These are phyloP conservation scores for Laspeyria flexula DNA, from an alignment of 2,888 invertebrate species.

Conservation along the genomic window DNA sequence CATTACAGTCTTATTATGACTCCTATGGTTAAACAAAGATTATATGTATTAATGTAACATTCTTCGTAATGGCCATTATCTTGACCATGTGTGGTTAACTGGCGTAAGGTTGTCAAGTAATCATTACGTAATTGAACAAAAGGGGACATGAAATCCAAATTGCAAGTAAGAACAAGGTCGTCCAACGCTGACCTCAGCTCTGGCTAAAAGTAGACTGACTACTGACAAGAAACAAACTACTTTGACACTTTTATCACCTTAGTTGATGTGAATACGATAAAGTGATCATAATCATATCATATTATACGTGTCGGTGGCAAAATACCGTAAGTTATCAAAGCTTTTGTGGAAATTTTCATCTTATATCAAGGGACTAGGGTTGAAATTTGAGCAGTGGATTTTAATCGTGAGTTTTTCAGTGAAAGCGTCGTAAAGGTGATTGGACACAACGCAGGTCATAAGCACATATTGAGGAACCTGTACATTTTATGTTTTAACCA, in stretches of 20 bases:
- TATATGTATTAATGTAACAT: constrained; percentile 38
- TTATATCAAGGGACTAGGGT: too few relatives aligned
- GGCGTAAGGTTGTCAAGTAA: constrained; percentile 64
- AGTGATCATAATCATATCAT: constrained; percentile 1
- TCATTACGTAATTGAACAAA: constrained; percentile 59
- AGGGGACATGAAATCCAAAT: constrained; percentile 62
- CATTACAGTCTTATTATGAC: too few relatives aligned
- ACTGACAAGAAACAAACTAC: constrained; percentile 48
- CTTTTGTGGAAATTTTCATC: too few relatives aligned
- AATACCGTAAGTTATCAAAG: too few relatives aligned
- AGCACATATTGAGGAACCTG: too few relatives aligned
- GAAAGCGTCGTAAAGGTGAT: too few relatives aligned
- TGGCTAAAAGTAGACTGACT: constrained; percentile 51
- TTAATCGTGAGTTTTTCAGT: too few relatives aligned
- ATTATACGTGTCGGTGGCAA: too few relatives aligned
- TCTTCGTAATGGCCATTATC: constrained; percentile 33
- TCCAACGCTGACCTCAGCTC: constrained; percentile 49
- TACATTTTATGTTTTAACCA: too few relatives aligned
- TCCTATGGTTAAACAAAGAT: constrained; percentile 24
- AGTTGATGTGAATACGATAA: constrained; percentile 22
- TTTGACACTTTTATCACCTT: constrained; percentile 42
- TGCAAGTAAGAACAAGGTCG: constrained; percentile 56
- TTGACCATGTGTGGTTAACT: constrained; percentile 55
- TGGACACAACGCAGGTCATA: too few relatives aligned
- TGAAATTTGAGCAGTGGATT: too few relatives aligned